Evolutionary conservation across 2,113 vertebrate species (phyloP), one percentile per base, ranked within the genome.

Genomic region (Orthochromis malagaraziensis): DNA sequence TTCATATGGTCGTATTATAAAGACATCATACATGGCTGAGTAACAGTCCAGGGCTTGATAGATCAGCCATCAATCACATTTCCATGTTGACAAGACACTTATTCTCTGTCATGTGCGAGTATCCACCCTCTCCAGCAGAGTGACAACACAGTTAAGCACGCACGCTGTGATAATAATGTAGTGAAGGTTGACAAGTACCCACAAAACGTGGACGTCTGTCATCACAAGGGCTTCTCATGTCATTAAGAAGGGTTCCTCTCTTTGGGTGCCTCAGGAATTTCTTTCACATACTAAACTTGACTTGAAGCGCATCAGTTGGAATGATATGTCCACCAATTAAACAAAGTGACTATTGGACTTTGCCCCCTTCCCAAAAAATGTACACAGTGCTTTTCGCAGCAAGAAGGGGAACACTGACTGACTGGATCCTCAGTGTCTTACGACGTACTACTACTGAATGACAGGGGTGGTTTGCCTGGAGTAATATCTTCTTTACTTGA

Each of bases 61-160:
- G 87, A 93, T 88, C 53, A 31, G 70, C 68, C 88, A 90, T 94
- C 92, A 93, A 91, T 95, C 93, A 94, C 80, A 47, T 87, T 87
- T 70, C 24, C 47, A 73, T 60, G 82, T 82, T 90, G 90, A 94
- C 92, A 89, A 86, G 89, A 89, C 53, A 73, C 86, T 93, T 83
- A 60, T 73, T 91, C 89, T 91, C 58, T 24, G 19, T 90, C 79
- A 77, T 51, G 47, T 79, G 77, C 6, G 31, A 73, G 79, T 17
- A 63, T 84, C 54, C 53, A 10, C 60, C 84, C 87, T 79, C 87
- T 81, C 45, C 24, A 79, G 79, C 21, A 58, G 58, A 86, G 81
- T 45, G 88, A 83, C 90, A 87, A 19, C 38, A 38, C 79, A 35
- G 26, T 53, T 26, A 73, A 65, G 57, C 21, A 17, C 40, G 19